phyloP scores from a whole-genome alignment of 2,797 vertebrate genomes.

The Limosa lapponica region DNA sequence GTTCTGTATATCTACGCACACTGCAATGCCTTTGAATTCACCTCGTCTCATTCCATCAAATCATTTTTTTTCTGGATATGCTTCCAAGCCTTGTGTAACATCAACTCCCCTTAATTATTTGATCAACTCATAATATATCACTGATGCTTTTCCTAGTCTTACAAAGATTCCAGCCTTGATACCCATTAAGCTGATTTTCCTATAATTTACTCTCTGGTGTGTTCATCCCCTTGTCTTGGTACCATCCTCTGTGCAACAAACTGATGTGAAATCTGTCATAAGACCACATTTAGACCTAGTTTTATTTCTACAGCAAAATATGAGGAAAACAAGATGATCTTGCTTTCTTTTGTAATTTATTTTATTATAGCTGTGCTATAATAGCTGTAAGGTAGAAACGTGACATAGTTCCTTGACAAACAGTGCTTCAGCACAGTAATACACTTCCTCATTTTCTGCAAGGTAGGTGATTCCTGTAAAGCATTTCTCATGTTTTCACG shows the following conservation, averaged over 20 bases:
- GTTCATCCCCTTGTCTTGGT: background rate
- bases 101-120: background rate
- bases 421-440: background rate
- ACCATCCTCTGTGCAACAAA: background rate
- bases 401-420: background rate
- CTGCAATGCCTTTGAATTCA: background rate
- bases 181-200: background rate
- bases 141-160: background rate
- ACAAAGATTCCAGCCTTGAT: background rate
- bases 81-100: background rate
- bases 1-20: background rate
- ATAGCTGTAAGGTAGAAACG: background rate
- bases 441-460: background rate
- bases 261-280: fast-evolving
- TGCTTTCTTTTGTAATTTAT: background rate
- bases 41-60: background rate
- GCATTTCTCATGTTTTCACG: background rate
- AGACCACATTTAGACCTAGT: background rate
- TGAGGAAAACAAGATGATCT: background rate
- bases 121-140: background rate
- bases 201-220: background rate
- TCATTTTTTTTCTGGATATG: background rate
- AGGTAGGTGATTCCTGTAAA: background rate
- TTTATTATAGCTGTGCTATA: background rate
- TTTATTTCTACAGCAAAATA: background rate